Evolutionary conservation across 1,140 invertebrate species (phyloP).

Genomic region (Sarcophaga bullata): DNA sequence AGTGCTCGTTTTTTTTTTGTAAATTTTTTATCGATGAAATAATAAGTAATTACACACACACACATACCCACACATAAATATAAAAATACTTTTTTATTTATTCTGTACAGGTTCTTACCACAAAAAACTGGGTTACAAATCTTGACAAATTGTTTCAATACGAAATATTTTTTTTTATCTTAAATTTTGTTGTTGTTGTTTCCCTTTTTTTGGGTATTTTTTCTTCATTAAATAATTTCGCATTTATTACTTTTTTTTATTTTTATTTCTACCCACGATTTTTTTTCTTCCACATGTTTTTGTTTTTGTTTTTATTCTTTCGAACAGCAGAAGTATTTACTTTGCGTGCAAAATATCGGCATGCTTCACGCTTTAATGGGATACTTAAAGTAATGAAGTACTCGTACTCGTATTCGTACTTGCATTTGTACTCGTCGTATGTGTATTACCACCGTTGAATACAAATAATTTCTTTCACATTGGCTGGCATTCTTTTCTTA

Average conservation of each 20-base stretch:
- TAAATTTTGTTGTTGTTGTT: too few relatives aligned
- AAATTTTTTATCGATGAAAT: background rate
- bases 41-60: background rate
- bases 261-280: background rate
- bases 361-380: background rate
- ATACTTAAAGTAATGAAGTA: constrained; percentile 17
- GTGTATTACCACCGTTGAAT: too few relatives aligned
- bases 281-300: too few relatives aligned
- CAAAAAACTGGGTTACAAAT: too few relatives aligned
- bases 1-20: background rate
- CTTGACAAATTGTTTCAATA: too few relatives aligned
- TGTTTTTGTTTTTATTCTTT: background rate
- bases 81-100: too few relatives aligned
- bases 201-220: background rate
- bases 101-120: too few relatives aligned
- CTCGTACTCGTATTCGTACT: too few relatives aligned
- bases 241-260: background rate
- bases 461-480: too few relatives aligned
- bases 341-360: background rate
- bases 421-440: too few relatives aligned
- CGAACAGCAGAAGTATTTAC: background rate
- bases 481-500: too few relatives aligned
- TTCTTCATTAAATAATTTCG: background rate
- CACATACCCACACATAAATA: background rate
- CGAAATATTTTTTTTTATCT: too few relatives aligned